Evolutionary conservation across 2,797 vertebrate species (phyloP).

Genomic region (Borostomias antarcticus): DNA sequence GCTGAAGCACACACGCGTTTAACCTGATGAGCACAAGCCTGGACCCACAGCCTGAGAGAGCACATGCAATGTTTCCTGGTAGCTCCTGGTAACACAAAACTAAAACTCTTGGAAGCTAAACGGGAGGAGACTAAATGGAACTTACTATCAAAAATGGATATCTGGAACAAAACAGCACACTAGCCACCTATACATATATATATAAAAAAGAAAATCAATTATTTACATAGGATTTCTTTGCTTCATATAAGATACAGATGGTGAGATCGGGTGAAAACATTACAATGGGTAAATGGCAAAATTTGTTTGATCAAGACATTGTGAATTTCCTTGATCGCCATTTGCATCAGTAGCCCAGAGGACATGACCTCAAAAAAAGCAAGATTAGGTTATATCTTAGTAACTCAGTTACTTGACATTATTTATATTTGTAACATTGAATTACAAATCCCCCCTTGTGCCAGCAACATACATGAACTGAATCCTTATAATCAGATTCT

Average conservation of each 20-base stretch:
- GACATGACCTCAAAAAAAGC: conserved; percentile 39
- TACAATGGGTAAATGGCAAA: conserved; percentile 31
- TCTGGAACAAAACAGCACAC: conserved; percentile 74
- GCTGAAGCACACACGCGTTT: conserved; percentile 55
- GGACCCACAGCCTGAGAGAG: conserved; percentile 48
- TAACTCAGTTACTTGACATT: conserved; percentile 43
- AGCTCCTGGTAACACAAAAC: conserved; percentile 61
- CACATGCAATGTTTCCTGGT: conserved; percentile 49
- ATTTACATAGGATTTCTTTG: conserved; percentile 77
- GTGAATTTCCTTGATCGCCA: conserved; percentile 52
- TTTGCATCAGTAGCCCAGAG: conserved; percentile 50
- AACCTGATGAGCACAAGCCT: conserved; percentile 54
- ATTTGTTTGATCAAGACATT: conserved; percentile 45
- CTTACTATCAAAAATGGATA: conserved; percentile 74
- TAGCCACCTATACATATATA: conserved; percentile 81
- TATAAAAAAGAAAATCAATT: conserved; percentile 69
- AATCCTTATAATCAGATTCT: conserved; percentile 54
- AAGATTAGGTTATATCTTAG: conserved; percentile 56
- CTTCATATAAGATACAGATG: conserved; percentile 54
- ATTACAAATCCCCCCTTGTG: conserved; percentile 41
- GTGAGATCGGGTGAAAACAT: conserved; percentile 40
- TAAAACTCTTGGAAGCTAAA: conserved; percentile 38
- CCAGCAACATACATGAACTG: conserved; percentile 47
- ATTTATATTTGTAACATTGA: background rate
- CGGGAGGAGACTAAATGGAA: conserved; percentile 60